Base-by-base conservation (phyloP, 2,888 invertebrate species). In the Clistopyga incitator region DNA sequence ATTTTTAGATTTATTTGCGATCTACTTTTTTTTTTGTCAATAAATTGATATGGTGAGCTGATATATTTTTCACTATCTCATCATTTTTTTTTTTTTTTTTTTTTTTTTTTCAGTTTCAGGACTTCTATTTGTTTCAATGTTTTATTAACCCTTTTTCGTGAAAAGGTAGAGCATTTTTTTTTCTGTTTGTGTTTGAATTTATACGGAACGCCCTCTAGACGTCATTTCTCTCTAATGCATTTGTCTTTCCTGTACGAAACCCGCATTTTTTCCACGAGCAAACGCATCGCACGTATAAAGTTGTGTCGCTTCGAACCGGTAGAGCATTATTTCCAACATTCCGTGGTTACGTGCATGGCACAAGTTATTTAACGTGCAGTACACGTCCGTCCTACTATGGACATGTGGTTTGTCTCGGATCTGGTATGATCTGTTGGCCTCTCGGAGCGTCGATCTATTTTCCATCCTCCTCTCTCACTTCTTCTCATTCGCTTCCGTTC, bases 291-390 rank as follows among this genome's bases (percentile, higher is more conserved):
- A 61, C 56, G 18, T 61, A 59, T 56, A 59, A 13, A 29, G 4
- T 29, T 29, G n/a, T 64, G 25, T 23, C 56, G 54, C 25, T 23
- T 13, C 54, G 23, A 59, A 72, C 72, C 67, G 67, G 72, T 67
- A 47, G 79, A 72, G 52, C 74, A 75, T 80, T 47, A 70, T 82
- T 71, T 71, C 71, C 38, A 70, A 65, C 71, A 79, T 82, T 82
- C 71, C 78, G 54, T 56, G 68, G 65, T 79, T 82, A 76, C 75
- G 78, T 34, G 64, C 75, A 65, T 34, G 56, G 23, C 20, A 13
- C 52, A 42, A 45, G 75, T 78, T 82, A 82, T 78, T 82, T 65
- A 78, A 78, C 71, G 23, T 56, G 54, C 71, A 50, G 54, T 20
- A 23, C 71, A 56, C 71, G 71, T 71, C 50, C 25, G 75, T 42